phyloP scores from a whole-genome alignment of 2,797 vertebrate genomes.

The Bradypus variegatus region DNA sequence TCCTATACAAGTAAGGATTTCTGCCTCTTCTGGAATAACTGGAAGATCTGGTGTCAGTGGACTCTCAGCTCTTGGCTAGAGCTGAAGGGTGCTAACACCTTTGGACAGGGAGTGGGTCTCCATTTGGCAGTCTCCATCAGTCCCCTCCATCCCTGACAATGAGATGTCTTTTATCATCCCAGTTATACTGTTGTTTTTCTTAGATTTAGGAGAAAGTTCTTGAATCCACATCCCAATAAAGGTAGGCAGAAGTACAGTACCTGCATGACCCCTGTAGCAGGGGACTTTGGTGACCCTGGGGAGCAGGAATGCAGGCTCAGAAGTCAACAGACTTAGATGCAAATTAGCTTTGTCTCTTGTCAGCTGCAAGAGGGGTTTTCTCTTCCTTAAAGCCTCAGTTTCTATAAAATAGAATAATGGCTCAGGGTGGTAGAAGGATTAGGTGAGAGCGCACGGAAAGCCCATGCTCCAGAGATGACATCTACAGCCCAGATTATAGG shows the following conservation, averaged over 20 bases:
- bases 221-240: background rate
- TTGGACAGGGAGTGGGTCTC: background rate
- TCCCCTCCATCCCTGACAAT: too few species aligned
- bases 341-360: background rate
- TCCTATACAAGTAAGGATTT: background rate
- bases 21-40: background rate
- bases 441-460: background rate
- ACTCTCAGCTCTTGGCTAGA: background rate
- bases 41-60: too few species aligned
- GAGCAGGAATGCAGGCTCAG: background rate
- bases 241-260: background rate
- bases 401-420: background rate
- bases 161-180: too few species aligned
- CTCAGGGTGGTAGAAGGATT: background rate
- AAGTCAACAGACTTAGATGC: background rate
- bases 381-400: background rate
- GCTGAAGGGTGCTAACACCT: too few species aligned
- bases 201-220: background rate
- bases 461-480: fast-evolving
- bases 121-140: fast-evolving
- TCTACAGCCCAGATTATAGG: background rate
- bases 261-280: background rate
- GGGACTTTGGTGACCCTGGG: background rate
- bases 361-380: background rate
- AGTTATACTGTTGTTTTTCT: background rate